Evolutionary conservation across 1,140 invertebrate species (phyloP).

Genomic region (Pemphigus obesinymphae): DNA sequence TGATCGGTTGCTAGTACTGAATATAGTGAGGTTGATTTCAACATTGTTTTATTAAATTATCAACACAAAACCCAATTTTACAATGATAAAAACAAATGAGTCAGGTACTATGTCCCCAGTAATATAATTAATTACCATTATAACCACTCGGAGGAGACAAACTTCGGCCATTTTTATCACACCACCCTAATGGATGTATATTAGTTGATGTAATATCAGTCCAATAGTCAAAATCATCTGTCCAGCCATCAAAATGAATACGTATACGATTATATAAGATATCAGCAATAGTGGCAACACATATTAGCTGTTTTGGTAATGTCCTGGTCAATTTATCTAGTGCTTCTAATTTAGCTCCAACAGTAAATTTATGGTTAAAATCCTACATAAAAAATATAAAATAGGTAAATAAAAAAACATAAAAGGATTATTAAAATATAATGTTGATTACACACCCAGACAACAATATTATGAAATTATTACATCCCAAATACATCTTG

Average conservation of each 20-base stretch:
- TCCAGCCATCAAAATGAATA: conserved; percentile 93
- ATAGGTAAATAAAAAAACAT: background rate
- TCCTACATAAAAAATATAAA: background rate
- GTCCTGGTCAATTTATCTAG: conserved; percentile 85
- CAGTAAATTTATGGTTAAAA: conserved; percentile 56
- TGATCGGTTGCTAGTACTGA: too few species aligned
- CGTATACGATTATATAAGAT: conserved; percentile 79
- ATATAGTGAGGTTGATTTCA: too few species aligned
- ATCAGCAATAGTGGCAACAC: conserved; percentile 82
- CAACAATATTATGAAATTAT: too few species aligned
- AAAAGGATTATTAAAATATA: too few species aligned
- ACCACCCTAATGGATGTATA: conserved; percentile 92
- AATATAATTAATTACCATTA: conserved; percentile 21
- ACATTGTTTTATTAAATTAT: too few species aligned
- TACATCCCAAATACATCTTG: too few species aligned
- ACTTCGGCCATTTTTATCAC: conserved; percentile 69
- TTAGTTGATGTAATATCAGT: conserved; percentile 81
- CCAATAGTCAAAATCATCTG: conserved; percentile 92
- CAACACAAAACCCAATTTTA: too few species aligned
- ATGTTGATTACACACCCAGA: too few species aligned
- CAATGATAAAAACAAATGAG: background rate
- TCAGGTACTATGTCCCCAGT: background rate
- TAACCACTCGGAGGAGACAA: conserved; percentile 83
- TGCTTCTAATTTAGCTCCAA: conserved; percentile 92
- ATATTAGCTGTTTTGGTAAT: conserved; percentile 56